These are phyloP conservation scores for Kryptolebias ocellatus DNA, from an alignment of 2,797 vertebrate species.

Conservation along the genomic window DNA sequence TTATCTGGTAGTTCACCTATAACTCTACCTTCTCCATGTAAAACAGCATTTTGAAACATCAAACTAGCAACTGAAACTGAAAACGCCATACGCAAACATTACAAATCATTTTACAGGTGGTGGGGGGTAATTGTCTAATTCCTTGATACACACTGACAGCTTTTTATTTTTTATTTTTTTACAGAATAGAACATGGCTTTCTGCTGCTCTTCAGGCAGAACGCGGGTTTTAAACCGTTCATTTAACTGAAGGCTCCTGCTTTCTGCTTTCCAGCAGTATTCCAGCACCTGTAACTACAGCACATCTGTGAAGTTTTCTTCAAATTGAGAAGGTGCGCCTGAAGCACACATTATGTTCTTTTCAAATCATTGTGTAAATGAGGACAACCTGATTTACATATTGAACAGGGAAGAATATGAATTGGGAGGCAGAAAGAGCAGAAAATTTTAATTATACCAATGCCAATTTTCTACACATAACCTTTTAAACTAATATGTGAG, in stretches of 20 bases:
- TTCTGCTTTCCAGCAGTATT: background rate
- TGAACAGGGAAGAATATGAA: background rate
- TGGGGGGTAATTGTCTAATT: background rate
- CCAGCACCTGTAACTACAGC: background rate
- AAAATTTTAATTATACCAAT: too few species aligned
- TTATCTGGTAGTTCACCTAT: slow-evolving; percentile 1
- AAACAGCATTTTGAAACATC: background rate
- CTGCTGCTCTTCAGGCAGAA: too few species aligned
- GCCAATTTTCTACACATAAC: too few species aligned
- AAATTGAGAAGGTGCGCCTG: background rate
- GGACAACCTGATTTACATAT: background rate
- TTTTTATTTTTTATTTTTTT: too few species aligned
- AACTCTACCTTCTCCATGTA: slow-evolving; percentile 10
- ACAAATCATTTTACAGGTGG: background rate
- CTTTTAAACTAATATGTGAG: too few species aligned
- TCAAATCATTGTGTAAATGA: background rate
- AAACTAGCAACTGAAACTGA: too few species aligned
- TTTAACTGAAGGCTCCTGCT: too few species aligned
- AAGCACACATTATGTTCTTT: background rate
- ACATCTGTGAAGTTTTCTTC: background rate
- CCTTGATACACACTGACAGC: too few species aligned
- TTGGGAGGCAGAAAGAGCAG: background rate
- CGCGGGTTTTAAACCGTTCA: too few species aligned
- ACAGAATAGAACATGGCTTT: too few species aligned
- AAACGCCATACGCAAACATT: background rate